Conservation (phyloP, 1,140 invertebrate genomes). For the Drosophila melanogaster region Release_6_plus_ISO1_MT NT_033777.3:24270001-24270500, state of each 20-base stretch:
- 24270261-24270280: slow-evolving; percentile 51
- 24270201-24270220: slow-evolving; percentile 44
- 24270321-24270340: slow-evolving; percentile 26
- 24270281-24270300: slow-evolving; percentile 4
- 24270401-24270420: slow-evolving; percentile 42
- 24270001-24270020: slow-evolving; percentile 1
- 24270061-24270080: slow-evolving; percentile 36
- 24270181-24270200: slow-evolving; percentile 65
- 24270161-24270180: slow-evolving; percentile 68
- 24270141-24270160: slow-evolving; percentile 39
- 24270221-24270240: slow-evolving; percentile 15
- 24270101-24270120: slow-evolving; percentile 24
- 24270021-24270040: background rate
- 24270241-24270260: slow-evolving; percentile 24
- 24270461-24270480: background rate
- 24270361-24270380: slow-evolving; percentile 46
- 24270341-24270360: slow-evolving; percentile 6
- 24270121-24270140: background rate
- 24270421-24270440: slow-evolving; percentile 29
- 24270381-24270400: slow-evolving; percentile 45
- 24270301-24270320: background rate
- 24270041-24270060: slow-evolving; percentile 67
- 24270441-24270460: slow-evolving; percentile 25
- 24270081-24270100: slow-evolving; percentile 15
- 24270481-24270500: slow-evolving; percentile 9